These are phyloP conservation scores for Trogon surrucura DNA, from an alignment of 2,113 vertebrate genomes.

Conservation along the genomic window DNA sequence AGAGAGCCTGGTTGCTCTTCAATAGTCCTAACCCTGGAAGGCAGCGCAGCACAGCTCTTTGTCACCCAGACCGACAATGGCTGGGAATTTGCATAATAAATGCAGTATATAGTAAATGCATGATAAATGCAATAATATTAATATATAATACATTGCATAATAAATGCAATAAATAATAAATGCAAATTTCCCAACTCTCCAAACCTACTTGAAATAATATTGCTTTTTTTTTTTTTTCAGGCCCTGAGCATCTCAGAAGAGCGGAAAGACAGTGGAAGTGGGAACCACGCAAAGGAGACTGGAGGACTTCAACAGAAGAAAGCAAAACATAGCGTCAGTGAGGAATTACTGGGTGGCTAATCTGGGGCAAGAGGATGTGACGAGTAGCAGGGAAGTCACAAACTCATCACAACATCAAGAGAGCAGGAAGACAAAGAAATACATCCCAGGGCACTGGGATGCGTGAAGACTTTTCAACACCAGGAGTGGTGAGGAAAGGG, in stretches of 20 bases:
- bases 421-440: background rate
- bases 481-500: background rate
- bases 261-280: background rate
- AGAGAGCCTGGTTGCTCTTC: background rate
- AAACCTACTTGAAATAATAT: background rate
- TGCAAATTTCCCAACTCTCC: background rate
- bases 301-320: background rate
- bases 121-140: no score
- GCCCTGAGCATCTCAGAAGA: background rate
- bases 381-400: background rate
- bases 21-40: background rate
- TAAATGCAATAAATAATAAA: background rate
- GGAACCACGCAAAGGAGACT: background rate
- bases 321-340: background rate
- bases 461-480: background rate
- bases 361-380: background rate
- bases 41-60: background rate
- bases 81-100: background rate
- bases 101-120: background rate
- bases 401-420: fast-evolving
- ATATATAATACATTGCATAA: no score
- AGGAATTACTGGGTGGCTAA: background rate
- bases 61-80: background rate
- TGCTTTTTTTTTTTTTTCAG: background rate
- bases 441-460: fast-evolving